phyloP scores from a whole-genome alignment of 2,113 vertebrate genomes.

The Catharus fuscescens region DNA sequence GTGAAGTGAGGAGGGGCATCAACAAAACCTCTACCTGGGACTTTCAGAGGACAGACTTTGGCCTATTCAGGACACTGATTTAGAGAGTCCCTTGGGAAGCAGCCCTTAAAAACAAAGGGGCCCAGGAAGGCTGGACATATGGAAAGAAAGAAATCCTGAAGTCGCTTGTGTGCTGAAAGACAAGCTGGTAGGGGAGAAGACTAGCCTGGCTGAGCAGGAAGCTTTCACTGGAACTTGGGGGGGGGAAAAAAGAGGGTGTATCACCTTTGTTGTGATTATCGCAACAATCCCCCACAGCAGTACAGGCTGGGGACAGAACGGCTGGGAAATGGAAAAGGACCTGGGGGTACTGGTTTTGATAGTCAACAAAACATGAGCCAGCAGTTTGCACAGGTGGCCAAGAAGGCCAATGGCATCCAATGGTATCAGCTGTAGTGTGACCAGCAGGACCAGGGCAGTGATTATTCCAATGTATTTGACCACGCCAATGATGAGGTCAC shows the following conservation, averaged over 20 bases:
- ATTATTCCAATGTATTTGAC: neutral
- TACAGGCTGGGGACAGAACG: neutral
- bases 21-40: neutral
- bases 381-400: neutral
- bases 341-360: neutral
- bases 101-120: neutral
- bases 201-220: neutral
- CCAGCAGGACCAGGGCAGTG: neutral
- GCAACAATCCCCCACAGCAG: neutral
- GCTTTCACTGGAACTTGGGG: neutral
- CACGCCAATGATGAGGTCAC: neutral
- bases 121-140: neutral
- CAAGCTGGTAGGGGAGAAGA: neutral
- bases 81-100: neutral
- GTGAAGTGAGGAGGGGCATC: neutral
- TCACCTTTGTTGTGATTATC: neutral
- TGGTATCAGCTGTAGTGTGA: neutral
- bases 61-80: neutral
- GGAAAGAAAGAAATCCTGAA: neutral
- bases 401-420: neutral
- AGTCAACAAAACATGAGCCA: neutral
- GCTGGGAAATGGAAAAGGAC: neutral
- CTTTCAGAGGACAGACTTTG: neutral
- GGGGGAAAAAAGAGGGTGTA: neutral
- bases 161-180: accelerated